Conservation (phyloP, 2,113 vertebrate species). For the Piaya cayana region DNA sequence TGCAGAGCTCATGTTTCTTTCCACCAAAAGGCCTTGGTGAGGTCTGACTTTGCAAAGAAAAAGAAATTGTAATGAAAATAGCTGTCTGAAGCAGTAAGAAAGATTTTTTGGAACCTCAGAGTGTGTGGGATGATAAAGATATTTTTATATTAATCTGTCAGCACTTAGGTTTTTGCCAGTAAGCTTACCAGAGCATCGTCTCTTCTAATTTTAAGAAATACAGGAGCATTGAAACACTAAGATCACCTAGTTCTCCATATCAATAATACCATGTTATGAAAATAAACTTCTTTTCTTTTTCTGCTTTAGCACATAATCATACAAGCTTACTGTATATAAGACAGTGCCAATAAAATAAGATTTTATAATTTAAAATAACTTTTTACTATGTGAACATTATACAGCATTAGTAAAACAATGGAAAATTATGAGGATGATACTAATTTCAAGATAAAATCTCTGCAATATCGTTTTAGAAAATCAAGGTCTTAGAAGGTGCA, state of each 20-base stretch:
- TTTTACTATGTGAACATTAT: background rate
- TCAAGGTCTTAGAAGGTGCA: background rate
- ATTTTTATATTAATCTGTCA: background rate
- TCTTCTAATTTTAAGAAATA: background rate
- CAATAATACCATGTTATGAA: background rate
- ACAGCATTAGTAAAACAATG: background rate
- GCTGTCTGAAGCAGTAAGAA: background rate
- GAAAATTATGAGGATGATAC: background rate
- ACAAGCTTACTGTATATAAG: background rate
- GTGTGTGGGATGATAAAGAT: background rate
- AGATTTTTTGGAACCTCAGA: background rate
- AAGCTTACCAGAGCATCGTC: background rate
- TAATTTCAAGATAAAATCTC: background rate
- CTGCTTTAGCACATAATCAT: background rate
- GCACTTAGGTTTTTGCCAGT: background rate
- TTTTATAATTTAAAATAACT: background rate
- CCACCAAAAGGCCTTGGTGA: background rate
- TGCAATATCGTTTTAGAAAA: background rate
- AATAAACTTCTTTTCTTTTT: background rate
- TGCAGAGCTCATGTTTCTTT: background rate
- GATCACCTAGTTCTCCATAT: background rate
- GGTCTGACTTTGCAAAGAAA: background rate
- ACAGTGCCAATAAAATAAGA: background rate
- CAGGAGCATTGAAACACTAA: background rate
- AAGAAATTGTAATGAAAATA: background rate